Base-by-base conservation (phyloP, 2,797 vertebrate genomes). In the Acrossocheilus fasciatus region DNA sequence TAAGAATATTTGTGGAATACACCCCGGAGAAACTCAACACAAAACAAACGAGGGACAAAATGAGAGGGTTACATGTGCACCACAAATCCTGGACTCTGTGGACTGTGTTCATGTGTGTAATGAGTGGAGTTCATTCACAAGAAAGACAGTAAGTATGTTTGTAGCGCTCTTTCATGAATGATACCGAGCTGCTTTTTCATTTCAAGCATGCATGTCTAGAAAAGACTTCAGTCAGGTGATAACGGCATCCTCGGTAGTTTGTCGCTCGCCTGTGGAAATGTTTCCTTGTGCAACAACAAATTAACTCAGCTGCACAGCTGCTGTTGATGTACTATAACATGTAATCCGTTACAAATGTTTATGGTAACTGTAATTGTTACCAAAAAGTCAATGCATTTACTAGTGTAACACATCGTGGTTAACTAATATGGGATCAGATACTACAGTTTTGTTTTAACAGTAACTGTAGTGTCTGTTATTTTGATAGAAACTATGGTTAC, bases 111-210 rank as follows among this genome's bases (percentile, higher is more conserved):
- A 76, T 95, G 87, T 95, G 91, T 92, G 91, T 88, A 91, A 87
- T 92, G 90, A 91, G 88, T 91, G 88, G 87, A 89, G 86, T 92
- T 87, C 89, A 18, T 90, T 93, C 95, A 84, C 94, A 95, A 80
- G 94, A 95, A 39, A 92, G 91, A 89, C 94, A 93, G 96, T 96
- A 92, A 96, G 96, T 96, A 73, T 76, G 74, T 45, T 43, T 45
- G 84, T 59, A 50, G 74, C 26, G 15, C 82, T 34, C 6, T 77
- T 86, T 89, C 81, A 91, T 89, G 54, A 82, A 75, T 81, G 86
- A 83, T 62, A 87, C 68, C 82, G 17, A 72, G 4, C 41, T 72
- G 45, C 75, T 36, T 82, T 88, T 82, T 83, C 57, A 52, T 17
- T 52, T 66, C 54, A 14, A 50, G 17, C 73, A 41, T 30, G 50